Base-by-base conservation (phyloP, 2,797 vertebrate genomes). In the Pangasius macronema region DNA sequence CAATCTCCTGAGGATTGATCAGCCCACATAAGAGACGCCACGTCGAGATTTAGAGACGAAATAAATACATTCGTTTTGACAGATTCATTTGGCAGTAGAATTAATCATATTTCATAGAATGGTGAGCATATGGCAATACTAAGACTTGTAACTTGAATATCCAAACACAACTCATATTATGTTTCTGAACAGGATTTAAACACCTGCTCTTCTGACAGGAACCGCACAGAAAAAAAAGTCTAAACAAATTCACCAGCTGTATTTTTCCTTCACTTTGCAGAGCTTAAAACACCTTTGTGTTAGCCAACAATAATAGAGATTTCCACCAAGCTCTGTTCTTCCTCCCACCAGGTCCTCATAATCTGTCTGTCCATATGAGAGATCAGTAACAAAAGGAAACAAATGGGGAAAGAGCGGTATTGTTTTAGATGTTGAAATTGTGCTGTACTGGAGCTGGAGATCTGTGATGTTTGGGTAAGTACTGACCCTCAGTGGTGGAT, bases 181-280 rank as follows among this genome's bases (percentile, higher is more conserved):
- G 85, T 87, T 88, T 87, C 68, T 24, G 81, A 88, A 86, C 82
- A 82, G 77, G 53, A 87, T 89, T 84, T 76, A 65, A 91, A 90
- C 88, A 91, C 87, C 87, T 89, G 91, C 72, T 89, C 85, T 67
- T 87, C 79, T 88, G 85, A 85, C 86, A 86, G 36, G 80, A 86
- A 65, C 30, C 7, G 3, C n/a, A 24, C 73, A 63, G 53, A 82
- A 72, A 84, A 72, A 84, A 16, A 68, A 53, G 30, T 68, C 63
- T 49, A 84, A 85, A 81, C 59, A 87, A 86, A 89, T 57, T 65
- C 39, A 89, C 61, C 73, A 76, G 72, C 75, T 89, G 61, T 82
- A 76, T 84, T 87, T 89, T 87, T 61, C 65, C 57, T 67, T 49
- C 57, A 39, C 80, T 59, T 73, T 77, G 77, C 55, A 86, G 51